These are phyloP conservation scores for Austrolebias charrua DNA, from an alignment of 2,797 vertebrate genomes.

Conservation along the genomic window DNA sequence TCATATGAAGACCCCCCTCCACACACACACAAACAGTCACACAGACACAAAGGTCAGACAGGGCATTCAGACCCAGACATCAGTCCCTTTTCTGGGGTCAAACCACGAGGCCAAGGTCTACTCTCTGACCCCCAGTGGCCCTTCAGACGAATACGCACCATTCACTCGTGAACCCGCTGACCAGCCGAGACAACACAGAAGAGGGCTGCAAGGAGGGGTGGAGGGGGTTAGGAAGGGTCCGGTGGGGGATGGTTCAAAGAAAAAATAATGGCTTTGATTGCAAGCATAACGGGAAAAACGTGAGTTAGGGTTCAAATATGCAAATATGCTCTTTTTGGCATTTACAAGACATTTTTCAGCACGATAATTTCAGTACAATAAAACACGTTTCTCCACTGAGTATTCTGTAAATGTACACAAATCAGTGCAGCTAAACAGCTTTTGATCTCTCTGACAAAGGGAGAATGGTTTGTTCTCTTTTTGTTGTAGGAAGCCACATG, in stretches of 20 bases:
- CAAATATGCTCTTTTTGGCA: slow-evolving; percentile 9
- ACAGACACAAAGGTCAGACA: slow-evolving; percentile 66
- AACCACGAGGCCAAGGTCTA: slow-evolving; percentile 79
- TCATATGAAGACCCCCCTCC: slow-evolving; percentile 13
- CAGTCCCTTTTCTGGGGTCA: slow-evolving; percentile 75
- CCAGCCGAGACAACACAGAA: slow-evolving; percentile 44
- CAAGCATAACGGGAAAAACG: slow-evolving; percentile 14
- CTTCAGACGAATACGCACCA: slow-evolving; percentile 43
- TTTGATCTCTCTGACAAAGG: slow-evolving; percentile 15
- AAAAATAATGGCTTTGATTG: slow-evolving; percentile 34
- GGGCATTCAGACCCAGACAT: slow-evolving; percentile 76
- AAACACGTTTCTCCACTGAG: not conserved
- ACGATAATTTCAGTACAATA: slow-evolving; percentile 4
- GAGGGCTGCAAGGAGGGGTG: slow-evolving; percentile 6
- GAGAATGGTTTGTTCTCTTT: not conserved
- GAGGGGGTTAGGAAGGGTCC: slow-evolving; percentile 12
- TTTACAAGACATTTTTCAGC: slow-evolving; percentile 6
- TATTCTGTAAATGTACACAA: slow-evolving; percentile 18
- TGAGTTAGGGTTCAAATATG: slow-evolving; percentile 24
- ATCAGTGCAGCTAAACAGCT: not conserved
- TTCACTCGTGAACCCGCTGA: slow-evolving; percentile 51
- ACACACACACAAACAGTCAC: slow-evolving; percentile 15
- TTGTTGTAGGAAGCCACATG: slow-evolving; percentile 27
- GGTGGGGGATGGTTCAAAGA: slow-evolving; percentile 47
- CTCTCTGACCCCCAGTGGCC: slow-evolving; percentile 59